Base-by-base conservation (phyloP, 2,888 invertebrate genomes). In the Melanophora roralis region DNA sequence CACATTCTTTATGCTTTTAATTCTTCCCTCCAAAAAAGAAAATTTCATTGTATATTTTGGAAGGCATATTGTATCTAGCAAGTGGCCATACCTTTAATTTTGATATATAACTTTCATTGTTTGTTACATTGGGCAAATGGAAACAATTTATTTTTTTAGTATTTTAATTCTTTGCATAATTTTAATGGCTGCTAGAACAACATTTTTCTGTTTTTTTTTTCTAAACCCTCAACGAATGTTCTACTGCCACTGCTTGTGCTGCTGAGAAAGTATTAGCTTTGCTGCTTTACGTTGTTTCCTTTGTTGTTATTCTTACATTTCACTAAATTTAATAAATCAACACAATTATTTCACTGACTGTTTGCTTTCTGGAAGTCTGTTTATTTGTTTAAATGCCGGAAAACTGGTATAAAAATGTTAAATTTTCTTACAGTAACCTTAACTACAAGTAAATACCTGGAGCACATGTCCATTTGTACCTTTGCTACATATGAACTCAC, bases 291-390 rank as follows among this genome's bases (percentile, higher is more conserved):
- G n/a, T n/a, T n/a, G 53, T n/a, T 7, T 27, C 27, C 6, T 27
- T 34, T 62, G 51, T 53, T 65, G 57, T 67, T 62, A 8, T 80
- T 68, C 71, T 75, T 75, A 68, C 72, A 62, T 80, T 76, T 76
- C 80, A 76, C 62, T 76, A 75, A 80, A 80, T 80, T 80, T 76
- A 72, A 80, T 80, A 80, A 80, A 80, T 80, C 80, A 80, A 80
- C 80, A 80, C 67, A 80, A 80, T 80, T 80, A 72, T 80, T 76
- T 62, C 49, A 14, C 36, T 5, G 71, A 1, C 12, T 65, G 16
- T 40, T 27, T 27, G 38, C 7, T 3, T n/a, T n/a, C n/a, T 16
- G 57, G 69, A 27, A 60, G 51, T 71, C 19, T 23, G 49, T 65
- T 12, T 60, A 19, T 62, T 65, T 57, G 60, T 57, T 51, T 59